Evolutionary conservation across 2,797 vertebrate genomes (phyloP).

Genomic region (Dicrostonyx torquatus): DNA sequence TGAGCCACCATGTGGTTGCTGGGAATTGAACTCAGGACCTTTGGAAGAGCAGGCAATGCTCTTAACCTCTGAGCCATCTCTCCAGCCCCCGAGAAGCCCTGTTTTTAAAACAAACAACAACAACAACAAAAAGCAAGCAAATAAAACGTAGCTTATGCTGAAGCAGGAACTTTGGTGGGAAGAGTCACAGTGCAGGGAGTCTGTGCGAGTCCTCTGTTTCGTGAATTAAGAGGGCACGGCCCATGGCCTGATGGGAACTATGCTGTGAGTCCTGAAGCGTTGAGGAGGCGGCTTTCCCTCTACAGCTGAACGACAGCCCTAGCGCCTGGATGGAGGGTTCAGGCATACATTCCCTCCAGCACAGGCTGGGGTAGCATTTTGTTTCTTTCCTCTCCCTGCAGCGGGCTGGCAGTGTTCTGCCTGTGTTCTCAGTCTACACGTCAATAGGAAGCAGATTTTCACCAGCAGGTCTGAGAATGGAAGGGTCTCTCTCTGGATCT

Average conservation of each 20-base stretch:
- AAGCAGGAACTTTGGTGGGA: background rate
- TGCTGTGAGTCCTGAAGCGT: background rate
- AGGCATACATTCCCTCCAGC: conserved; percentile 21
- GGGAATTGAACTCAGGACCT: too few species aligned
- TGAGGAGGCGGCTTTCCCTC: background rate
- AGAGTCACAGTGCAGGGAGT: background rate
- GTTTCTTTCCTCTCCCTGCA: background rate
- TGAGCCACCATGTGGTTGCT: too few species aligned
- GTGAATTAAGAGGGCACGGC: background rate
- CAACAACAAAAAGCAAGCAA: background rate
- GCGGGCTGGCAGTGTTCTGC: conserved; percentile 32
- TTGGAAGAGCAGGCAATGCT: too few species aligned
- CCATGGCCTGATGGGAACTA: background rate
- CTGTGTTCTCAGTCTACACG: background rate
- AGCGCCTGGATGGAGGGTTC: background rate
- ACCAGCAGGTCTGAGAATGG: background rate
- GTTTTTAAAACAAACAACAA: too few species aligned
- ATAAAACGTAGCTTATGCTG: background rate
- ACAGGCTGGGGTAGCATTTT: conserved; percentile 1
- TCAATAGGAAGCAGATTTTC: background rate
- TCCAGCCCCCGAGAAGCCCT: too few species aligned
- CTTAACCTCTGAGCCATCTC: too few species aligned
- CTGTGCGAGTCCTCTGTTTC: background rate
- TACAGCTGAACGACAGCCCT: background rate
- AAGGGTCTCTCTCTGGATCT: background rate